These are phyloP conservation scores for Girardia tigrina DNA, from an alignment of 2,888 invertebrate genomes.

Conservation along the genomic window DNA sequence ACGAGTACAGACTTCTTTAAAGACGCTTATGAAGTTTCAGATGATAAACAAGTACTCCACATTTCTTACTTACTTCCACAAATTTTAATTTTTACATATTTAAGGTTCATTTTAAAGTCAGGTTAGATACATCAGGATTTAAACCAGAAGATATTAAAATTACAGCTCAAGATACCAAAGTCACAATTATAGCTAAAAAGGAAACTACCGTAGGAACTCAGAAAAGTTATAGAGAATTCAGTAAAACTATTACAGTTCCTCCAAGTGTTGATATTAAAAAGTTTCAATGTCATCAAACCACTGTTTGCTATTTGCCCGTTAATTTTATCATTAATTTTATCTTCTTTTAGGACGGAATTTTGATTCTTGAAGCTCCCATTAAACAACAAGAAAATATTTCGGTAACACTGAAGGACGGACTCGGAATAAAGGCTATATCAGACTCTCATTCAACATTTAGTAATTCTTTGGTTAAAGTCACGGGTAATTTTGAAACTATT, in stretches of 20 bases:
- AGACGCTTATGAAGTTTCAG: constrained; percentile 2
- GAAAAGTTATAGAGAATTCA: background rate
- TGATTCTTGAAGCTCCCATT: constrained; percentile 28
- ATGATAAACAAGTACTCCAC: background rate
- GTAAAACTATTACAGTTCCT: background rate
- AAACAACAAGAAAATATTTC: constrained; percentile 21
- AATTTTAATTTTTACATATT: background rate
- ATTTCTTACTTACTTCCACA: background rate
- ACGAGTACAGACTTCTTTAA: background rate
- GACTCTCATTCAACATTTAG: background rate
- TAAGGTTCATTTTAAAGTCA: constrained; percentile 27
- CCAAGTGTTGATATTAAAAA: constrained; percentile 11
- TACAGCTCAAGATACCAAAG: background rate
- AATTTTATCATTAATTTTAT: background rate
- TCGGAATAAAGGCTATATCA: constrained; percentile 14
- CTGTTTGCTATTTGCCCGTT: background rate
- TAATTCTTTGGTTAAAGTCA: constrained; percentile 9
- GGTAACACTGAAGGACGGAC: constrained; percentile 10
- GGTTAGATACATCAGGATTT: constrained; percentile 21
- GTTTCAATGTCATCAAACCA: constrained; percentile 23
- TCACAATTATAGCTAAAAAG: background rate
- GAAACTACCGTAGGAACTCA: background rate
- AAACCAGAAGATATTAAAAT: constrained; percentile 28
- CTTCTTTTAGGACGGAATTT: constrained; percentile 16
- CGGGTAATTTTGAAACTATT: background rate